Base-by-base conservation (phyloP, 2,113 vertebrate genomes). In the Todiramphus saurophagus region DNA sequence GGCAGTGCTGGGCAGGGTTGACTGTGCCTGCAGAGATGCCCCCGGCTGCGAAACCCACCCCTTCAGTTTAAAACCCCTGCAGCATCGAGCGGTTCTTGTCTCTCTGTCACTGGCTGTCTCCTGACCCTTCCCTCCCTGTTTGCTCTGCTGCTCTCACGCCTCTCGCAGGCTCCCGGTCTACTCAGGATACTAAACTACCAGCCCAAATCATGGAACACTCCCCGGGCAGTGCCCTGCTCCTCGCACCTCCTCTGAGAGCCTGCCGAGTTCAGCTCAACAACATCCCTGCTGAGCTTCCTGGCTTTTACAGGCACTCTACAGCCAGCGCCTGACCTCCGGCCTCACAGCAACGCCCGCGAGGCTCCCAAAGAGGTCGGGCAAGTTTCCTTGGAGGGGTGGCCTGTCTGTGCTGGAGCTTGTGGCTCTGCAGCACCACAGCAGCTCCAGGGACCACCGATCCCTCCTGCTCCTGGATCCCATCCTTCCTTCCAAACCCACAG, bases 21-120 rank as follows among this genome's bases (percentile, higher is more conserved):
- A 27, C 18, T 0, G 5, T 0, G 0, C 66, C 41, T 60, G 19
- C 50, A 48, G 46, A 72, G 67, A 70, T 7, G n/a, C 8, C 10
- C 46, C 67, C 4, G 12, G 6, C 3, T 58, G 37, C 66, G 70
- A 89, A 87, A 67, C 13, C n/a, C 16, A 44, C 41, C 8, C 13
- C 43, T 56, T 23, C 3, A 17, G 14, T 74, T 53, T 37, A 85
- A 70, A 50, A 13, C 55, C 55, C 37, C 48, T 18, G 27, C 58
- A 79, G 74, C 35, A 74, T 8, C 35, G 8, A 9, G n/a, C 21
- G 60, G 10, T 9, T 15, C 24, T 21, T 23, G 17, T 11, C 14
- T n/a, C 74, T 31, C 2, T 13, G 44, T 7, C 44, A 8, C 30
- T 14, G 4, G 16, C 59, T 75, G 17, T 31, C 24, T 56, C 60